These are phyloP conservation scores for Leptoclinus maculatus DNA, from an alignment of 2,797 vertebrate species.

Conservation along the genomic window DNA sequence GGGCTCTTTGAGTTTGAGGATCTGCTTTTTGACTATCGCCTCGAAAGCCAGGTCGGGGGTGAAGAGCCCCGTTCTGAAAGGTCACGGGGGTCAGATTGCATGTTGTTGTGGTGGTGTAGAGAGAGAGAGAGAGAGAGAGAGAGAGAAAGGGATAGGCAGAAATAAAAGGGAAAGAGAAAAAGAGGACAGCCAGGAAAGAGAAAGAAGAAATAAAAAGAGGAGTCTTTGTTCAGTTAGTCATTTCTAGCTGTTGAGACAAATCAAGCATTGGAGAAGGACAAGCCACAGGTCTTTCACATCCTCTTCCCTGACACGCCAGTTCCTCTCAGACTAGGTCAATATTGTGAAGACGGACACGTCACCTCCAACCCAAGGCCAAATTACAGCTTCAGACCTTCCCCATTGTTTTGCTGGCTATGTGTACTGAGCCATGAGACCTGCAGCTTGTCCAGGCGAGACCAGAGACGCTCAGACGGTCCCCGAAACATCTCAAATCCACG, in stretches of 20 bases:
- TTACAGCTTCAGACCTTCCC: background rate
- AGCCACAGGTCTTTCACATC: conserved; percentile 76
- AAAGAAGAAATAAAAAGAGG: conserved; percentile 56
- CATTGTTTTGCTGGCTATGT: conserved; percentile 17
- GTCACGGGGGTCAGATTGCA: conserved; percentile 53
- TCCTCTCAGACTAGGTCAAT: conserved; percentile 21
- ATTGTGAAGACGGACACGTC: conserved; percentile 2
- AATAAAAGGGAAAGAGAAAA: conserved; percentile 27
- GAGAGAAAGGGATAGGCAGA: conserved; percentile 50
- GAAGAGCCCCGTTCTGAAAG: conserved; percentile 92
- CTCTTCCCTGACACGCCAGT: conserved; percentile 42
- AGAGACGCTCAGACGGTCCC: conserved; percentile 68
- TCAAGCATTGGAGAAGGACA: conserved; percentile 71
- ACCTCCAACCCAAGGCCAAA: conserved; percentile 19
- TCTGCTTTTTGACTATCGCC: conserved; percentile 95
- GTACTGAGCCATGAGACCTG: conserved; percentile 65
- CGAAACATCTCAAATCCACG: conserved; percentile 72
- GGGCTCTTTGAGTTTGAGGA: conserved; percentile 93
- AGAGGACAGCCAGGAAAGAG: conserved; percentile 55
- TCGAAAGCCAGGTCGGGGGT: conserved; percentile 94
- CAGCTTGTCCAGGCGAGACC: conserved; percentile 75
- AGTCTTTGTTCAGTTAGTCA: conserved; percentile 78
- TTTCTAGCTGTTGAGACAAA: conserved; percentile 66
- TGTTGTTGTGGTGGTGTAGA: conserved; percentile 56
- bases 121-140: conserved; percentile 46